phyloP scores from a whole-genome alignment of 2,113 vertebrate genomes.

The Polypterus bichir region DNA sequence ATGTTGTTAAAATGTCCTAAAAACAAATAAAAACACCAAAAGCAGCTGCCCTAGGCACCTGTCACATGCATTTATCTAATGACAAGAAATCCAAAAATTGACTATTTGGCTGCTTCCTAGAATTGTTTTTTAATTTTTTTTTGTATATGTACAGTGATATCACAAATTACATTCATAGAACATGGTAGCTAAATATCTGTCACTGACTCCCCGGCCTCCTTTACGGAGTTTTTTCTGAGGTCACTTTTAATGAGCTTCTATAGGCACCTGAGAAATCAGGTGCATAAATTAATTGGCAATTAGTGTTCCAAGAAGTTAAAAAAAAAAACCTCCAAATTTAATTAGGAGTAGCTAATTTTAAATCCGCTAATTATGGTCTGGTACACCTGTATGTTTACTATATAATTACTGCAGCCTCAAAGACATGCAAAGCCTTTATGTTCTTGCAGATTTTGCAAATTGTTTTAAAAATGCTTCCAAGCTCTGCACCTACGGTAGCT shows the following conservation, averaged over 20 bases:
- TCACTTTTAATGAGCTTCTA: constrained; percentile 45
- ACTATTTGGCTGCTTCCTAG: too few species aligned
- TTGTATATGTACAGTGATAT: neutral
- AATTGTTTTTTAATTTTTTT: too few species aligned
- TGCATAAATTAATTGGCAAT: constrained; percentile 56
- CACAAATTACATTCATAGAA: constrained; percentile 7
- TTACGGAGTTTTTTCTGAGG: constrained; percentile 31
- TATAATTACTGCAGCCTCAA: constrained; percentile 24
- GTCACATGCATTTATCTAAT: too few species aligned
- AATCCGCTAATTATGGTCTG: constrained; percentile 31
- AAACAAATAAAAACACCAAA: too few species aligned
- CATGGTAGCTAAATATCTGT: constrained; percentile 22
- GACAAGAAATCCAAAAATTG: too few species aligned
- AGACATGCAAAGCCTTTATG: constrained; percentile 22
- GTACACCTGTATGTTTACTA: constrained; percentile 30
- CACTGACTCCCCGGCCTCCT: constrained; percentile 23
- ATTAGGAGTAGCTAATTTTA: constrained; percentile 45
- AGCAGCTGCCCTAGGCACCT: too few species aligned
- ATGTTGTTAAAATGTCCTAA: too few species aligned
- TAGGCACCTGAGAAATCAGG: constrained; percentile 45
- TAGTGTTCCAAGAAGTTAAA: constrained; percentile 23
- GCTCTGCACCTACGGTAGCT: too few species aligned
- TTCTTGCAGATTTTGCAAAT: too few species aligned
- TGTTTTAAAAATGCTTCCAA: too few species aligned
- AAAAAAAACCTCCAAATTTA: constrained; percentile 27